Conservation (phyloP, 2,113 vertebrate genomes). For the Pachycephala philippinensis region DNA sequence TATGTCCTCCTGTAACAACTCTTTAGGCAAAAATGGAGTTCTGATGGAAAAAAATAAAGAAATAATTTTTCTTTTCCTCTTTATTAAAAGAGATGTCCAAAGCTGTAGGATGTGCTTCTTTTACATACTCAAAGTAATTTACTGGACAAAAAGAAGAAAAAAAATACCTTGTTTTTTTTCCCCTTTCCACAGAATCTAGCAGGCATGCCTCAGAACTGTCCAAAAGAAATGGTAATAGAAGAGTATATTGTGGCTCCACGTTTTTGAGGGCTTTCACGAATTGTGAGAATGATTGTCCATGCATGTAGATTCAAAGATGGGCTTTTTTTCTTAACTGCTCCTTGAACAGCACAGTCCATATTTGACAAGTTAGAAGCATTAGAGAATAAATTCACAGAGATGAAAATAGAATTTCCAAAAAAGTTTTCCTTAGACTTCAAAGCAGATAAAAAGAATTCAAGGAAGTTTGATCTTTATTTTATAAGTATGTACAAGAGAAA, state of each 20-base stretch:
- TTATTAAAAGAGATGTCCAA: not conserved
- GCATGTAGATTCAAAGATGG: conserved; percentile 8
- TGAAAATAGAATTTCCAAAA: conserved; percentile 59
- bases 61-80: not conserved
- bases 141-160: not conserved
- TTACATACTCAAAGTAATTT: not conserved
- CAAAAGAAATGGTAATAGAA: not conserved
- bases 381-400: conserved; percentile 53
- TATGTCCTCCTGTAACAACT: not conserved
- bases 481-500: conserved; percentile 51
- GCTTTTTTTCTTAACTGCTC: conserved; percentile 2
- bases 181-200: not conserved
- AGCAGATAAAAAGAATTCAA: conserved; percentile 53
- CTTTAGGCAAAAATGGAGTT: not conserved
- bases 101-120: not conserved
- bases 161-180: not conserved
- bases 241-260: not conserved
- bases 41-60: not conserved
- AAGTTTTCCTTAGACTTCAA: conserved; percentile 58
- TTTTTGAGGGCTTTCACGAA: not conserved
- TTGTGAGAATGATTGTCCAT: not conserved
- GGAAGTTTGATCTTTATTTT: conserved; percentile 67
- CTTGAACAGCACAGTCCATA: conserved; percentile 29
- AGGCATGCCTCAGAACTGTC: not conserved
- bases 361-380: conserved; percentile 46